These are phyloP conservation scores for Rana temporaria DNA, from an alignment of 2,113 vertebrate species.

Conservation along the genomic window DNA sequence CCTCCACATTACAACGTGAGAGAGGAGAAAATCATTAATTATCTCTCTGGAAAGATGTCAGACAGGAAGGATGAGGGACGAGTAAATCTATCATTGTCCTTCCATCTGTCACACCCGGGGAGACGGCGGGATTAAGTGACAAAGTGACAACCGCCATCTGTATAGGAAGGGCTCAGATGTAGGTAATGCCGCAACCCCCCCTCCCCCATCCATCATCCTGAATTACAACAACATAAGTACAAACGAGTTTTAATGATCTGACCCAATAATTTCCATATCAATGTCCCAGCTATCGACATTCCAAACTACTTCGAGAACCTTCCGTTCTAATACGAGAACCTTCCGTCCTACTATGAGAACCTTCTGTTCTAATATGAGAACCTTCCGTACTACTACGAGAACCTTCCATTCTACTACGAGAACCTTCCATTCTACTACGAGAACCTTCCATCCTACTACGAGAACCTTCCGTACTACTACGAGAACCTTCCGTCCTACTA, in stretches of 20 bases:
- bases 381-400: no score
- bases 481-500: no score
- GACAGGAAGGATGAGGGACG: slow-evolving; percentile 34
- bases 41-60: slow-evolving; percentile 48
- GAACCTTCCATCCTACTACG: no score
- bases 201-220: background rate
- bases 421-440: no score
- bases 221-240: background rate
- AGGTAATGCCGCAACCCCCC: background rate
- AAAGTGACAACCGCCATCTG: slow-evolving; percentile 38
- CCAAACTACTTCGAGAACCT: no score
- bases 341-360: no score
- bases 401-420: no score
- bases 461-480: no score
- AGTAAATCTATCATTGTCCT: slow-evolving; percentile 44
- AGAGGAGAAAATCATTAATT: slow-evolving; percentile 48
- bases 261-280: background rate
- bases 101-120: slow-evolving; percentile 39
- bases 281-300: background rate
- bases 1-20: slow-evolving; percentile 37
- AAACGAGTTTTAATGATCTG: background rate
- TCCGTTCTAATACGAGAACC: no score
- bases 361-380: no score
- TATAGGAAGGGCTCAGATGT: slow-evolving; percentile 1
- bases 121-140: slow-evolving; percentile 35